Conservation (phyloP, 2,113 vertebrate genomes). For the Gasterosteus aculeatus region DNA sequence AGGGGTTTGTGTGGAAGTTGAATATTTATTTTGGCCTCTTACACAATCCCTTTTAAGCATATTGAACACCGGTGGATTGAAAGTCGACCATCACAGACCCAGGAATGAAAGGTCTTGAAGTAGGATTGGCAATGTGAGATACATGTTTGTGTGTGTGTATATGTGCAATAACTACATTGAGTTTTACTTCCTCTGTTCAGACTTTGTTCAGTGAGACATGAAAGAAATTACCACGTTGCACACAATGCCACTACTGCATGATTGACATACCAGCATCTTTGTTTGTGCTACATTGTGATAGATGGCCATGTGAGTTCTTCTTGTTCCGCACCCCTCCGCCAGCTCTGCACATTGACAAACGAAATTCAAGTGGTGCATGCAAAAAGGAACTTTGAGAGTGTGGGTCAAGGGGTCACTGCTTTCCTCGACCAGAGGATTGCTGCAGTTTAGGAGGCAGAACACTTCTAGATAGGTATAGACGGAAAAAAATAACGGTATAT, state of each 20-base stretch:
- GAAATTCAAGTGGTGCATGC: slow-evolving; percentile 74
- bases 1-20: neutral
- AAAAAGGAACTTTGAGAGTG: slow-evolving; percentile 66
- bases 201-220: neutral
- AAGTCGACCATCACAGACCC: slow-evolving; percentile 26
- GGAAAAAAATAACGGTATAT: neutral
- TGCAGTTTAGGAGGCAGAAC: slow-evolving; percentile 27
- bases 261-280: slow-evolving; percentile 31
- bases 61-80: neutral
- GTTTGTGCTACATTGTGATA: slow-evolving; percentile 50
- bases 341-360: slow-evolving; percentile 62
- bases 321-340: slow-evolving; percentile 64
- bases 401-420: slow-evolving; percentile 62
- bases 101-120: slow-evolving; percentile 48
- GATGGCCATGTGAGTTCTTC: slow-evolving; percentile 48
- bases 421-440: slow-evolving; percentile 53
- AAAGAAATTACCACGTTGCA: neutral
- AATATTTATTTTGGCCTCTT: slow-evolving; percentile 7
- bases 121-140: slow-evolving; percentile 20
- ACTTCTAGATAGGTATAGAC: neutral
- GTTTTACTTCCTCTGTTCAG: slow-evolving; percentile 2
- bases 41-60: neutral
- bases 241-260: neutral
- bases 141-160: neutral
- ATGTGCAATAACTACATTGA: slow-evolving; percentile 1